A percentile compares a stretch with the other conserved stretches of the same genome.
Evolutionary conservation across 2,797 vertebrate genomes (phyloP).

Genomic region (Prunella strophiata): DNA sequence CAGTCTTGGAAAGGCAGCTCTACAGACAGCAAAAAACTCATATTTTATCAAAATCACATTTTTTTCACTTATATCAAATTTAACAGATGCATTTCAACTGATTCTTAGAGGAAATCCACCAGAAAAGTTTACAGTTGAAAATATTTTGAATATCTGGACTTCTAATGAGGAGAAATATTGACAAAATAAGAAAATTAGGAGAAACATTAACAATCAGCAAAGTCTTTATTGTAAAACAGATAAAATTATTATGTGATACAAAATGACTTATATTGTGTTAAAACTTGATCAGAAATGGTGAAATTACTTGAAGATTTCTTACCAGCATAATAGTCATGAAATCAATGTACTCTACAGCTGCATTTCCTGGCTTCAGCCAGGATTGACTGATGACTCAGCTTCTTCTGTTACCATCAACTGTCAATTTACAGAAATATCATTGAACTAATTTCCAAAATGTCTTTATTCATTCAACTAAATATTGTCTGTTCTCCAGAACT

Average conservation of each 20-base stretch:
- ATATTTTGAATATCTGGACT: neutral
- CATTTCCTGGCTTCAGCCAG: neutral
- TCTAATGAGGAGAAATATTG: neutral
- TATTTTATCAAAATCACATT: neutral
- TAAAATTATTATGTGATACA: neutral
- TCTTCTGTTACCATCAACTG: neutral
- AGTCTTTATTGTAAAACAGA: neutral
- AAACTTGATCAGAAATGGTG: neutral
- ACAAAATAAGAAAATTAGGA: neutral
- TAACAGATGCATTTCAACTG: neutral
- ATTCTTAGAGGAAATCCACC: neutral
- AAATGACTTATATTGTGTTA: neutral
- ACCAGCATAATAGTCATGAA: neutral
- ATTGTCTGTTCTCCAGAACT: neutral
- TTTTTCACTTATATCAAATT: neutral
- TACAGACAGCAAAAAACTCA: neutral
- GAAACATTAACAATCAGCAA: neutral
- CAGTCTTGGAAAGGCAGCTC: neutral
- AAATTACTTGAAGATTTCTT: neutral
- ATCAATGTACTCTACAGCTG: neutral
- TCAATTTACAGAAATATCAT: slow-evolving; percentile 25
- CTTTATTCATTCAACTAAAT: neutral
- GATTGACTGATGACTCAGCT: slow-evolving; percentile 23
- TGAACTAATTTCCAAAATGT: slow-evolving; percentile 21
- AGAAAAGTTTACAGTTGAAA: neutral